These are phyloP conservation scores for Poecile montanus DNA, from an alignment of 2,797 vertebrate species.

Conservation along the genomic window DNA sequence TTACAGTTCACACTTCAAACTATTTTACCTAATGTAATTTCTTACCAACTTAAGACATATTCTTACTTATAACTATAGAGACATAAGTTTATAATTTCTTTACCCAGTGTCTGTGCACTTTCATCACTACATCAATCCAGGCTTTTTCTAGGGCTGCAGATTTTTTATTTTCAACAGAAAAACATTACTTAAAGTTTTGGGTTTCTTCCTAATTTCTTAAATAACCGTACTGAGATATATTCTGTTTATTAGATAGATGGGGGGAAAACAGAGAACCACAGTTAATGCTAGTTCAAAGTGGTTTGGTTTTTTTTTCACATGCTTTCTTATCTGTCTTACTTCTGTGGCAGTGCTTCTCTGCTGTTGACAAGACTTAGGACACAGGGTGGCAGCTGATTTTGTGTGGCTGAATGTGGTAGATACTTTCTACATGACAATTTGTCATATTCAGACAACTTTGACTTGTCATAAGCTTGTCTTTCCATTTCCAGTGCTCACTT, in stretches of 20 bases:
- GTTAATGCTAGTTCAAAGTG: background rate
- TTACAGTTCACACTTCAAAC: too few species aligned
- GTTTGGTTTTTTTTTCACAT: too few species aligned
- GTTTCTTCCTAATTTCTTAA: background rate
- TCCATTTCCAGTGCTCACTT: background rate
- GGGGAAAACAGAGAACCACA: background rate
- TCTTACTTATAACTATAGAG: too few species aligned
- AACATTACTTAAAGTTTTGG: background rate
- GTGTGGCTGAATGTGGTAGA: background rate
- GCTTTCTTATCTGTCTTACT: background rate
- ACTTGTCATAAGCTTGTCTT: background rate
- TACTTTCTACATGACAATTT: background rate
- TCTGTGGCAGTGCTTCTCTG: background rate
- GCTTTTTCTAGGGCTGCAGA: too few species aligned
- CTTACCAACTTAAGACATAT: too few species aligned
- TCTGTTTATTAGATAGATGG: background rate
- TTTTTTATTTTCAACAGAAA: background rate
- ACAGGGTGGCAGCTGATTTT: background rate
- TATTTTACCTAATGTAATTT: too few species aligned
- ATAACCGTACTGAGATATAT: background rate
- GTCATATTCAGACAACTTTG: background rate
- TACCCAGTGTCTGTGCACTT: too few species aligned
- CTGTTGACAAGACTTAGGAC: background rate
- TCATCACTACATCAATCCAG: too few species aligned
- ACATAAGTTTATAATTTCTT: too few species aligned